Percentiles rank a stretch among this genome's conserved stretches.
Evolutionary conservation across 1,140 invertebrate genomes (phyloP).

Genomic region (Bombus picipes): DNA sequence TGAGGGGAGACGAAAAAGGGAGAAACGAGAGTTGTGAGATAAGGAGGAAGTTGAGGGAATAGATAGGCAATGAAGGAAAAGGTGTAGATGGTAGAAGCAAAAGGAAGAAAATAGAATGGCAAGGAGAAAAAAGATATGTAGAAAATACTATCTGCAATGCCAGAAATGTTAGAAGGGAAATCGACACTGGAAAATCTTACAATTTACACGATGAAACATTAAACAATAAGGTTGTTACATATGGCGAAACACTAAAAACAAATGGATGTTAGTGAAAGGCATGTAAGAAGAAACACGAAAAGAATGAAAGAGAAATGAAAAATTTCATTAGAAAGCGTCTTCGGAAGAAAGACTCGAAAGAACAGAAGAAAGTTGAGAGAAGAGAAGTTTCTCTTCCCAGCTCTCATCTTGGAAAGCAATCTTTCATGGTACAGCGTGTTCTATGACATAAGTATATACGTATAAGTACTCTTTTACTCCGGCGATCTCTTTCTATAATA

Average conservation of each 20-base stretch:
- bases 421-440: conserved; percentile 16
- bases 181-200: too few relatives aligned
- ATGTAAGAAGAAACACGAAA: conserved; percentile 13
- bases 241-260: background rate
- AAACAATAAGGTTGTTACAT: too few relatives aligned
- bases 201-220: too few relatives aligned
- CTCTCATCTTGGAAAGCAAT: conserved; percentile 51
- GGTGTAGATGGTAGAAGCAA: background rate
- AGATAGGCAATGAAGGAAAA: too few relatives aligned
- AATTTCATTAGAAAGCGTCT: conserved; percentile 3
- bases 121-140: background rate
- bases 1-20: background rate
- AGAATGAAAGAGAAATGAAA: background rate
- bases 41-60: conserved; percentile 22
- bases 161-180: too few relatives aligned
- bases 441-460: conserved; percentile 20
- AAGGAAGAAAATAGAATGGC: too few relatives aligned
- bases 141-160: too few relatives aligned
- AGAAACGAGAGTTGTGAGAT: background rate
- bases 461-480: conserved; percentile 35
- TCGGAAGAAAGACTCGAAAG: background rate
- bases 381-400: conserved; percentile 44
- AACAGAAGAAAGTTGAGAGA: conserved; percentile 37
- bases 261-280: background rate
- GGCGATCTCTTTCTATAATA: background rate